These are phyloP conservation scores for Regulus satrapa DNA, from an alignment of 2,113 vertebrate genomes.

Conservation along the genomic window DNA sequence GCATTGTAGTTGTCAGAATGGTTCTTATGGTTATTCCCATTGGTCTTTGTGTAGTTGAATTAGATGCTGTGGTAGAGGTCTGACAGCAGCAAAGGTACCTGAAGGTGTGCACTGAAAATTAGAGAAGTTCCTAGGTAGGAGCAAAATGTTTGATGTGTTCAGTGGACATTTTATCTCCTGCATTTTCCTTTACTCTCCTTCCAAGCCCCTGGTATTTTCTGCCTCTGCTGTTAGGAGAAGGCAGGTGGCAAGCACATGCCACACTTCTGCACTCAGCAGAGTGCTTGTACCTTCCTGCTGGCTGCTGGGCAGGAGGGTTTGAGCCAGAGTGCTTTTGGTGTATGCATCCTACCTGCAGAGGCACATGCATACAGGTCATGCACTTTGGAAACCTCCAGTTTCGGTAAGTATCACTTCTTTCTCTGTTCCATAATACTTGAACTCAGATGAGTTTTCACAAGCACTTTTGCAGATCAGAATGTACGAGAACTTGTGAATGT, in stretches of 20 bases:
- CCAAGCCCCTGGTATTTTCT: neutral
- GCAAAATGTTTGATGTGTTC: neutral
- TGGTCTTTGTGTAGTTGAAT: neutral
- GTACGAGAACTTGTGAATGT: neutral
- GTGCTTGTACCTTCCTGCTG: neutral
- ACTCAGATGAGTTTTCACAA: neutral
- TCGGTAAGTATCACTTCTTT: slow-evolving; percentile 56
- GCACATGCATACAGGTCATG: slow-evolving; percentile 10
- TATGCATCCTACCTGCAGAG: slow-evolving; percentile 13
- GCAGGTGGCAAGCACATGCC: neutral
- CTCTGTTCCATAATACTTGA: neutral
- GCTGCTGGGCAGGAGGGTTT: neutral
- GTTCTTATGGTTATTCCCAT: neutral
- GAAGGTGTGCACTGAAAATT: neutral
- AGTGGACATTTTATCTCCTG: neutral
- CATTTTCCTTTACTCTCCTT: neutral
- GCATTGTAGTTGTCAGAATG: neutral
- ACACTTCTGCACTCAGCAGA: neutral
- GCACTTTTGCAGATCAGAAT: slow-evolving; percentile 6
- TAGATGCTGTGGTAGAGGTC: neutral
- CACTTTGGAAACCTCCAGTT: neutral
- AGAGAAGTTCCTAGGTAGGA: neutral
- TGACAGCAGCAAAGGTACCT: neutral
- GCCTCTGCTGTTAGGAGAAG: neutral
- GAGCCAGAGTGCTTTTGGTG: neutral